A percentile compares a stretch with the other conserved stretches of the same genome.
These are phyloP conservation scores for Unio delphinus DNA, from an alignment of 2,888 invertebrate species.

Conservation along the genomic window DNA sequence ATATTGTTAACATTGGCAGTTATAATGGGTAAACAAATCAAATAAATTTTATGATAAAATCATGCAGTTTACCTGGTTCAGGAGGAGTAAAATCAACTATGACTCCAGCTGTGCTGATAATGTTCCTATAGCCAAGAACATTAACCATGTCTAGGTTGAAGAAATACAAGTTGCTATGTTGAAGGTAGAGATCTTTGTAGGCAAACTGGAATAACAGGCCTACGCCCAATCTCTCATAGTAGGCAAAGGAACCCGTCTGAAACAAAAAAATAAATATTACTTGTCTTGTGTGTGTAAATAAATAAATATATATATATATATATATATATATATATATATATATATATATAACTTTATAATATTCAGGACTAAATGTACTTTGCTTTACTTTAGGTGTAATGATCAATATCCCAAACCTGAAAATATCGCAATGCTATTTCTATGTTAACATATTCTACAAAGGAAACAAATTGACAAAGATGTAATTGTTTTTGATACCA, in stretches of 20 bases:
- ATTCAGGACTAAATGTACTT: too few species aligned
- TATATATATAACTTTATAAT: too few species aligned
- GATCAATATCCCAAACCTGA: too few species aligned
- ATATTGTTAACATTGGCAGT: too few species aligned
- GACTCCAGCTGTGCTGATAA: slow-evolving; percentile 36
- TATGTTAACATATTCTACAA: too few species aligned
- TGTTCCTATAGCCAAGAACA: slow-evolving; percentile 28
- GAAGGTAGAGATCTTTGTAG: slow-evolving; percentile 19
- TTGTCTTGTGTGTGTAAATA: neutral
- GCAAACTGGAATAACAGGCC: slow-evolving; percentile 34
- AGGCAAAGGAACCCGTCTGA: slow-evolving; percentile 34
- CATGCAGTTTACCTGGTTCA: slow-evolving; percentile 25
- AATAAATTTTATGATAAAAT: neutral
- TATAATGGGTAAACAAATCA: too few species aligned
- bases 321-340: too few species aligned
- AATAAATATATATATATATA: too few species aligned
- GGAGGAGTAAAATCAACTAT: slow-evolving; percentile 46
- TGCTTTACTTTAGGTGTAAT: too few species aligned
- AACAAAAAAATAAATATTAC: slow-evolving; percentile 2
- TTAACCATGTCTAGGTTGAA: slow-evolving; percentile 45
- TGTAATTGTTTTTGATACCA: too few species aligned
- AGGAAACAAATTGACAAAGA: too few species aligned
- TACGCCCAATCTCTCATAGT: slow-evolving; percentile 45
- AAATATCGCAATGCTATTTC: too few species aligned
- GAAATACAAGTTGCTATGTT: slow-evolving; percentile 41